Evolutionary conservation across 2,797 vertebrate species (phyloP), one percentile per base, ranked within the genome.

Genomic region (Eulemur coronatus): DNA sequence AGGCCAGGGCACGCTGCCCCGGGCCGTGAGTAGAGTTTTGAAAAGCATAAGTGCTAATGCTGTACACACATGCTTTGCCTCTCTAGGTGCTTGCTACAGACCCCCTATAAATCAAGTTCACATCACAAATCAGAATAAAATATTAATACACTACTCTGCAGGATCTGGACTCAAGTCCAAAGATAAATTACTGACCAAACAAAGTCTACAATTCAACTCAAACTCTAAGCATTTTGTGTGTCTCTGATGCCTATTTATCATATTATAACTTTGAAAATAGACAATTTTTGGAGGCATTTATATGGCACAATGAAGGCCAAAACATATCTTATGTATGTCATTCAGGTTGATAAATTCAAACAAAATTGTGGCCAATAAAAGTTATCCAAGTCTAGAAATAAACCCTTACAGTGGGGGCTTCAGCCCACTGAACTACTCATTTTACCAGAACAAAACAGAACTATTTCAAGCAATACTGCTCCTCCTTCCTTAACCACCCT

Each of bases 311-410:
- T 59, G 22, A 92, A 92, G 69, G 59, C 41, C 30, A n/a, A 81
- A 33, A 38, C 73, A 55, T n/a, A 82, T 7, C 15, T 46, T 18
- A 48, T 55, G 43, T 78, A 79, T 70, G 61, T 82, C 59, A 75
- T 22, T 24, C 57, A 35, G 65, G 48, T 82, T 91, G 59, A 28
- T 80, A 93, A 79, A 79, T 91, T 43, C 63, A 90, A 94, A 50
- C 70, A 95, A 95, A 90, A 61, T 4, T 50, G 14, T 81, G 15
- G 65, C n/a, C 24, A 61, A n/a, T 69, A 55, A 85, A 93, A 95
- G 50, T 86, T 87, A 48, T 9, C 12, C 24, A 84, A 69, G 33
- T 50, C 59, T 73, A 88, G 72, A 92, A 70, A 55, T 41, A 78
- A 79, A 84, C 38, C 15, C 8, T 63, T 59, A 85, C 11, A 75